Percentiles rank a stretch among this genome's conserved stretches.
phyloP scores from a whole-genome alignment of 1,140 invertebrate genomes.

The Drosophila oshimai region DNA sequence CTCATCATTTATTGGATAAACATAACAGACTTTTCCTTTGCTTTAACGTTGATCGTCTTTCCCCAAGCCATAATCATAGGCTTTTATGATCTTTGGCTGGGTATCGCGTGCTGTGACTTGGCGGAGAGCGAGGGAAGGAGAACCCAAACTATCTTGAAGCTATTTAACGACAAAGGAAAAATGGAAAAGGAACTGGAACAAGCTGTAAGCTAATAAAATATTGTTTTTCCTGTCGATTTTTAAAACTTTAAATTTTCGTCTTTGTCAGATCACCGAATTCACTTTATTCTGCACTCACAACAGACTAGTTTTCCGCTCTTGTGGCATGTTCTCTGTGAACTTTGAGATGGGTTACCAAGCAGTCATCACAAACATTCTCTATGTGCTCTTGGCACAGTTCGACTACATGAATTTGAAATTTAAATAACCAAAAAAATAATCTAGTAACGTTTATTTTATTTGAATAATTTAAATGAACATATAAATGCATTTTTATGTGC shows the following conservation, averaged over 20 bases:
- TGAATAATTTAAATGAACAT: too few species aligned
- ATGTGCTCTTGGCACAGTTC: conserved; percentile 55
- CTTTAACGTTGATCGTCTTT: too few species aligned
- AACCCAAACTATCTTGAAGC: conserved; percentile 33
- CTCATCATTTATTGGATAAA: too few species aligned
- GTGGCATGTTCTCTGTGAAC: conserved; percentile 42
- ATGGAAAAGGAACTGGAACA: background rate
- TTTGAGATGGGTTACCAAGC: conserved; percentile 50
- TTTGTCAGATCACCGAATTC: conserved; percentile 35
- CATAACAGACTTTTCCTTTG: too few species aligned
- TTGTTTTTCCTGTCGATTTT: background rate
- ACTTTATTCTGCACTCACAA: conserved; percentile 38
- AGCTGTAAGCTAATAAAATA: conserved; percentile 41
- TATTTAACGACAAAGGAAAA: conserved; percentile 25
- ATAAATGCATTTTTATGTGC: too few species aligned
- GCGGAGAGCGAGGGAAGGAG: conserved; percentile 3
- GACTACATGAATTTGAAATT: conserved; percentile 50
- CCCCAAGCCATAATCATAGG: conserved; percentile 38
- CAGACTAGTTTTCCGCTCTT: conserved; percentile 16
- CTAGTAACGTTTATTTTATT: too few species aligned
- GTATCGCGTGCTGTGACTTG: conserved; percentile 37
- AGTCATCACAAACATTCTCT: conserved; percentile 32
- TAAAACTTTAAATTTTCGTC: background rate
- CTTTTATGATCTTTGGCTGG: conserved; percentile 36
- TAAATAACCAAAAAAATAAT: too few species aligned